A percentile compares a stretch with the other conserved stretches of the same genome.
Evolutionary conservation across 2,113 vertebrate genomes (phyloP).

Genomic region (Carassius gibelio): DNA sequence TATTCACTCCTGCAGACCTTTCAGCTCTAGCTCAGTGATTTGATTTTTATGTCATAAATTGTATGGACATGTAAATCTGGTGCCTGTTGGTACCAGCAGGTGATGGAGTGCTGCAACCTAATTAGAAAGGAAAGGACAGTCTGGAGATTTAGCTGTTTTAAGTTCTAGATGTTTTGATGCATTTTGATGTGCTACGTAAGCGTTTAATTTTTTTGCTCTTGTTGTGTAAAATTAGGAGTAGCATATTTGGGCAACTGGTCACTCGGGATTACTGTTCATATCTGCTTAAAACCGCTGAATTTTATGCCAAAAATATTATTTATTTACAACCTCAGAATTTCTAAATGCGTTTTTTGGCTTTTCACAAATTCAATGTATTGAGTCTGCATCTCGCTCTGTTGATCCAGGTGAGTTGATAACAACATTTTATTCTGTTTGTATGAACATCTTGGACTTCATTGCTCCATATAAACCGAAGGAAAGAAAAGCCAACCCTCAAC

Average conservation of each 20-base stretch:
- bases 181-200: not conserved
- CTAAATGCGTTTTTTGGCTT: no score
- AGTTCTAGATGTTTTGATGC: not conserved
- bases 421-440: no score
- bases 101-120: not conserved
- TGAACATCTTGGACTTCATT: no score
- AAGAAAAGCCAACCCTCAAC: no score
- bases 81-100: slow-evolving; percentile 15
- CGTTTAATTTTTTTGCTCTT: not conserved
- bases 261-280: not conserved
- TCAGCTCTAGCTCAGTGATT: not conserved
- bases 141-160: not conserved
- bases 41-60: slow-evolving; percentile 10
- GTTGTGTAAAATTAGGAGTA: not conserved
- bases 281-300: not conserved
- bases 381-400: no score
- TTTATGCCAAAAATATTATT: not conserved
- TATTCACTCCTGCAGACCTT: slow-evolving; percentile 5
- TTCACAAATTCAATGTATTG: no score
- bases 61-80: not conserved
- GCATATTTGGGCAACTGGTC: not conserved
- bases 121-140: not conserved
- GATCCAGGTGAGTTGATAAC: no score
- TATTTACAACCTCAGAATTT: no score
- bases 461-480: no score